phyloP scores from a whole-genome alignment of 1,140 invertebrate species.

The Holotrichia oblita region DNA sequence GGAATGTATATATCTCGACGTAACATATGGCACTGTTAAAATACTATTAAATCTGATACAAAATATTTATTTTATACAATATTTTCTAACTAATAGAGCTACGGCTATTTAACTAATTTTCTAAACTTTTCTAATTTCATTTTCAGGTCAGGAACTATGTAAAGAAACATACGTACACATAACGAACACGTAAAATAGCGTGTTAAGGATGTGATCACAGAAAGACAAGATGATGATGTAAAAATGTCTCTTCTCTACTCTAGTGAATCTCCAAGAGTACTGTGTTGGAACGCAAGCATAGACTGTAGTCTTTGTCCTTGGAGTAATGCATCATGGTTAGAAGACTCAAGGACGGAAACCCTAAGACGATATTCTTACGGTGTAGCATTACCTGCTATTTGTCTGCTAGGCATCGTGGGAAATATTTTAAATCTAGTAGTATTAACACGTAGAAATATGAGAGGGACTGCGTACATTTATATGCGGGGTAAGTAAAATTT shows the following conservation, averaged over 20 bases:
- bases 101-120: too few species aligned
- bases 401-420: constrained; percentile 75
- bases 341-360: constrained; percentile 69
- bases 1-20: too few species aligned
- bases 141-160: background rate
- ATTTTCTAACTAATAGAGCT: too few species aligned
- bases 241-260: constrained; percentile 58
- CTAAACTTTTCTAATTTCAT: background rate
- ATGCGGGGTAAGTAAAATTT: constrained; percentile 75
- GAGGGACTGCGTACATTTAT: constrained; percentile 80
- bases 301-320: constrained; percentile 56
- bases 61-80: too few species aligned
- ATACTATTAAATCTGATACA: too few species aligned
- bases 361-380: constrained; percentile 76
- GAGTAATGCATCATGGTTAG: constrained; percentile 55
- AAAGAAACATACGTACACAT: background rate
- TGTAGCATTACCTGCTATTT: constrained; percentile 74
- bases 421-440: constrained; percentile 79
- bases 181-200: background rate
- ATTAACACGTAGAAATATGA: constrained; percentile 77
- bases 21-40: too few species aligned
- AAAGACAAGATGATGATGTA: background rate
- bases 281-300: constrained; percentile 55
- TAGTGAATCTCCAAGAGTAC: constrained; percentile 53
- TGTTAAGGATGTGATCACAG: background rate